phyloP scores from a whole-genome alignment of 30 jellyfish, hydroid and myxozoan species.

The Catostylus mosaicus region DNA sequence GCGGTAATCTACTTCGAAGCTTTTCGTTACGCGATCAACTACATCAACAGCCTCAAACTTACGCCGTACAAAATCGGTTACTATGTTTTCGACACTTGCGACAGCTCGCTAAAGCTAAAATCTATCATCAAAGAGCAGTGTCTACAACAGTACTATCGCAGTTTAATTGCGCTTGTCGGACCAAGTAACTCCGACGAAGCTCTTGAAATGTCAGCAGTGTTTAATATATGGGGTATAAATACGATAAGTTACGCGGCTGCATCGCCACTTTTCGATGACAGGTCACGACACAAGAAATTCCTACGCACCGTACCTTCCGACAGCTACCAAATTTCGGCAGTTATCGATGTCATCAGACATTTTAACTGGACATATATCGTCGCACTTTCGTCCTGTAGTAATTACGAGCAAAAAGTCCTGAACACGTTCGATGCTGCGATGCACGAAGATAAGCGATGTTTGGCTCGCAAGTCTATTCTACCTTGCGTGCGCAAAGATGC shows the following conservation, averaged over 20 bases:
- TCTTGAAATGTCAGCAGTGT: conserved; percentile 13
- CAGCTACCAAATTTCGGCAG: conserved; percentile 19
- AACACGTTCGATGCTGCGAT: conserved; percentile 1
- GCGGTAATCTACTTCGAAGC: conserved; percentile 67
- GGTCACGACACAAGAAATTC: conserved; percentile 26
- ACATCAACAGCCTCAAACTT: conserved; percentile 1
- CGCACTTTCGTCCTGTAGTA: conserved; percentile 48
- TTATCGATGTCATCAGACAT: conserved; percentile 34
- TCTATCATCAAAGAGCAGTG: neutral
- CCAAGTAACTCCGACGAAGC: conserved; percentile 71
- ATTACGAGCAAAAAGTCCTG: conserved; percentile 54
- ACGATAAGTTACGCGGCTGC: conserved; percentile 68
- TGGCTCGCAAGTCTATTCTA: conserved; percentile 29
- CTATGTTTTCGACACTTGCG: conserved; percentile 44
- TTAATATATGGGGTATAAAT: conserved; percentile 21
- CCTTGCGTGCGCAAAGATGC: conserved; percentile 16
- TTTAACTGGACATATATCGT: conserved; percentile 68
- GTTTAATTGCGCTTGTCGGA: conserved; percentile 54
- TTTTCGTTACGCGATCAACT: conserved; percentile 64
- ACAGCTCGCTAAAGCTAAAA: conserved; percentile 40
- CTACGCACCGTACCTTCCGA: conserved; percentile 80
- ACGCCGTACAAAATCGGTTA: conserved; percentile 44
- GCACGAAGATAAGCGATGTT: conserved; percentile 19
- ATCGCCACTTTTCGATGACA: conserved; percentile 45
- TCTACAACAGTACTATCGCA: conserved; percentile 3